These are phyloP conservation scores for Galeopsomyia nigrocyanea DNA, from an alignment of 2,888 invertebrate genomes.

Conservation along the genomic window DNA sequence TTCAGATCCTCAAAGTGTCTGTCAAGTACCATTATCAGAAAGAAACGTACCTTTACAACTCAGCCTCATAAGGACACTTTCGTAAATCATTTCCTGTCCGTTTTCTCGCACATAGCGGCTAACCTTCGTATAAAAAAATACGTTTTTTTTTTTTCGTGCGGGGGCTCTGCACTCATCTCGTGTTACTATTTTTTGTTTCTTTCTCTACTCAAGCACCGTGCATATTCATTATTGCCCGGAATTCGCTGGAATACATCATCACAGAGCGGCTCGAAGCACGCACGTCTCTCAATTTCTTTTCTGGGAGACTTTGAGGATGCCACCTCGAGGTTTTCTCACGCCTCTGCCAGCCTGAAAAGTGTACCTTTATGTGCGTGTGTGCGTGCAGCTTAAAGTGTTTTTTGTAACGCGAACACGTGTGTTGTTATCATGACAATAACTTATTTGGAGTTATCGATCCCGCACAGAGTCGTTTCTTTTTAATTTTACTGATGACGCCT, in stretches of 20 bases:
- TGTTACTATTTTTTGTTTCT: background rate
- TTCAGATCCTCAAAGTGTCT: conserved; percentile 33
- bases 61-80: conserved; percentile 35
- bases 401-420: conserved; percentile 28
- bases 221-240: background rate
- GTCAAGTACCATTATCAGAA: conserved; percentile 29
- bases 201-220: conserved; percentile 23
- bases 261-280: conserved; percentile 13
- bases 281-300: conserved; percentile 45
- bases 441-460: background rate
- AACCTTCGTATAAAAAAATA: conserved; percentile 28
- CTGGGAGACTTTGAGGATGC: conserved; percentile 51
- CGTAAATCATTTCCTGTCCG: conserved; percentile 1
- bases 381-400: conserved; percentile 45
- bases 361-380: conserved; percentile 50
- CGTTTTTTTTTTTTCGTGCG: conserved; percentile 15
- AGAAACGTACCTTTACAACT: conserved; percentile 44
- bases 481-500: background rate
- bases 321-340: conserved; percentile 49
- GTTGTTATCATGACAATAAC: background rate
- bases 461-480: background rate
- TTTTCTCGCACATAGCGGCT: conserved; percentile 24
- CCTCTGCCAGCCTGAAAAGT: conserved; percentile 52
- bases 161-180: conserved; percentile 18
- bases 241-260: conserved; percentile 4